Conservation (phyloP, 2,888 invertebrate genomes). For the Heliothis peltigera region DNA sequence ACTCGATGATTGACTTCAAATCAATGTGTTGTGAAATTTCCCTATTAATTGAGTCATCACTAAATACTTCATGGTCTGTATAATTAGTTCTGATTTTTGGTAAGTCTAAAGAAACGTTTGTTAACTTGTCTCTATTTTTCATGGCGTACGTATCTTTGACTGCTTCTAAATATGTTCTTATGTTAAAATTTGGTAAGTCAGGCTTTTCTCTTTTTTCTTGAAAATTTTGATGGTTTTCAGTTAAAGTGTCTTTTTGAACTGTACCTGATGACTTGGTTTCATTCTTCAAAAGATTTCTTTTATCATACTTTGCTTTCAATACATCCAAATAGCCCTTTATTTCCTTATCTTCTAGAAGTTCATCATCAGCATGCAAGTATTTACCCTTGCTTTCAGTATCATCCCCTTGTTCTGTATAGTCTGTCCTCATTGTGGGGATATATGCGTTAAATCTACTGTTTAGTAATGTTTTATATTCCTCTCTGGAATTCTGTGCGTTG, state of each 20-base stretch:
- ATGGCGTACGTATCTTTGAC: background rate
- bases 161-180: background rate
- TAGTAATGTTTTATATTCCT: background rate
- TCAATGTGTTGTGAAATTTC: background rate
- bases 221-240: background rate
- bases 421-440: background rate
- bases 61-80: background rate
- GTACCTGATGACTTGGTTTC: background rate
- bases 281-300: background rate
- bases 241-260: background rate
- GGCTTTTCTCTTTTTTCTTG: background rate
- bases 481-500: background rate
- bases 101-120: background rate
- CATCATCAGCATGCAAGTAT: background rate
- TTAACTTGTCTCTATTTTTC: background rate
- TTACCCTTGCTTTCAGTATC: background rate
- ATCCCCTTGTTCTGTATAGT: background rate
- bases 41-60: background rate
- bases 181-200: background rate
- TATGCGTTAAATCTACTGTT: background rate
- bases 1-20: background rate
- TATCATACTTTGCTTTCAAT: background rate
- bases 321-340: background rate
- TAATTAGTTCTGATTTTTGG: background rate
- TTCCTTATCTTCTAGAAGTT: background rate